A percentile compares a stretch with the other conserved stretches of the same genome.
These are phyloP conservation scores for Oncorhynchus clarkii DNA, from an alignment of 2,113 vertebrate species.

Conservation along the genomic window DNA sequence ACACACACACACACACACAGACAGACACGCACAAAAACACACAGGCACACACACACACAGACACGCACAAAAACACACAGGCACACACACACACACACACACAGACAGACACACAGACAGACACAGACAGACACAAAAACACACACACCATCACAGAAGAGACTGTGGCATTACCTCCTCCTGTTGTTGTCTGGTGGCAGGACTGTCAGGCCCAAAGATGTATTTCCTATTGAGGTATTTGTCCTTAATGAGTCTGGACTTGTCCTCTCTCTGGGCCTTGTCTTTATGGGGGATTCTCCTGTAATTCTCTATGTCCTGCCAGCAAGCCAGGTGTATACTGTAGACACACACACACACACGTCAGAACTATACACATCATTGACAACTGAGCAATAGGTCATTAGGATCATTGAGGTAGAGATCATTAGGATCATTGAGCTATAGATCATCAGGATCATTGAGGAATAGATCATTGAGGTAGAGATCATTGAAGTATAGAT, in stretches of 20 bases:
- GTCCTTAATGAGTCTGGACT: slow-evolving; percentile 73
- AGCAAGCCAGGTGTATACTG: slow-evolving; percentile 87
- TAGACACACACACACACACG: slow-evolving; percentile 15
- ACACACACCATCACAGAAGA: too few species aligned
- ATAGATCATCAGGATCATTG: too few species aligned
- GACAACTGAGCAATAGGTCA: too few species aligned
- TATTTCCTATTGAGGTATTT: slow-evolving; percentile 87
- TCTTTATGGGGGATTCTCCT: slow-evolving; percentile 74
- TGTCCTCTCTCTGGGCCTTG: slow-evolving; percentile 68
- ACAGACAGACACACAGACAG: too few species aligned
- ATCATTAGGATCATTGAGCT: too few species aligned
- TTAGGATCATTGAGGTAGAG: too few species aligned
- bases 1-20: not conserved
- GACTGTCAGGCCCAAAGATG: slow-evolving; percentile 86
- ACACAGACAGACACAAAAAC: not conserved
- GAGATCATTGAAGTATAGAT: too few species aligned
- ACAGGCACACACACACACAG: not conserved
- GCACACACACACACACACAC: too few species aligned
- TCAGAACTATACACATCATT: too few species aligned
- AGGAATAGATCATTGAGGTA: too few species aligned
- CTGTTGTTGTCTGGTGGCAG: slow-evolving; percentile 81
- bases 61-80: not conserved
- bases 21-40: too few species aligned
- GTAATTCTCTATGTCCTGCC: slow-evolving; percentile 87
- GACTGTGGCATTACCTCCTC: slow-evolving; percentile 71